A percentile compares a stretch with the other conserved stretches of the same genome.
phyloP scores from a whole-genome alignment of 2,888 invertebrate genomes.

The Phortica magna region DNA sequence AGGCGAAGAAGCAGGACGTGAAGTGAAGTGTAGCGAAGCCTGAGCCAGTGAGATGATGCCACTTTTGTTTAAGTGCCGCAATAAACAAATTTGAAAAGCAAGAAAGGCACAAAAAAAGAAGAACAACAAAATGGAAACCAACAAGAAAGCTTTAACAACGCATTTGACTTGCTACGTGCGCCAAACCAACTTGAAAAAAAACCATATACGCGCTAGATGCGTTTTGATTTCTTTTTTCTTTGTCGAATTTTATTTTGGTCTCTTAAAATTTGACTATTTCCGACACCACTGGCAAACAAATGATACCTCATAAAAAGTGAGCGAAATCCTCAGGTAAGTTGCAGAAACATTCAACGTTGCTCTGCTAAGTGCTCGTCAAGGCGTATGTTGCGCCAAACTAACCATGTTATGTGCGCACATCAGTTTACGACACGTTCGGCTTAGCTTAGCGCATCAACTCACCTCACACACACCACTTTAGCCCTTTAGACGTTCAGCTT shows the following conservation, averaged over 20 bases:
- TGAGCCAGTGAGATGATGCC: slow-evolving; percentile 60
- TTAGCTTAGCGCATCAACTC: too few species aligned
- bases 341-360: neutral
- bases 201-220: too few species aligned
- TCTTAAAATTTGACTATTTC: neutral
- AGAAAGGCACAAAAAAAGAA: slow-evolving; percentile 10
- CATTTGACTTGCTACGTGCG: slow-evolving; percentile 27
- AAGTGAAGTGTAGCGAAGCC: neutral
- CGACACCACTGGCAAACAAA: neutral
- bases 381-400: neutral
- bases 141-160: slow-evolving; percentile 22
- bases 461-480: too few species aligned
- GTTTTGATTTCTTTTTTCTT: slow-evolving; percentile 20
- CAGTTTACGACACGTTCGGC: neutral
- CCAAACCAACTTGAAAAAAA: slow-evolving; percentile 1
- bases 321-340: slow-evolving; percentile 1
- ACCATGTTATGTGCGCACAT: neutral
- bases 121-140: slow-evolving; percentile 6
- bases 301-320: neutral
- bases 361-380: neutral
- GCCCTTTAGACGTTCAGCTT: too few species aligned
- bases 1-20: slow-evolving; percentile 16
- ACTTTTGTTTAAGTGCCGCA: slow-evolving; percentile 71
- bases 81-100: slow-evolving; percentile 64
- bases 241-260: slow-evolving; percentile 16